Base-by-base conservation (phyloP, 2,888 invertebrate species). In the Beris morrisii region DNA sequence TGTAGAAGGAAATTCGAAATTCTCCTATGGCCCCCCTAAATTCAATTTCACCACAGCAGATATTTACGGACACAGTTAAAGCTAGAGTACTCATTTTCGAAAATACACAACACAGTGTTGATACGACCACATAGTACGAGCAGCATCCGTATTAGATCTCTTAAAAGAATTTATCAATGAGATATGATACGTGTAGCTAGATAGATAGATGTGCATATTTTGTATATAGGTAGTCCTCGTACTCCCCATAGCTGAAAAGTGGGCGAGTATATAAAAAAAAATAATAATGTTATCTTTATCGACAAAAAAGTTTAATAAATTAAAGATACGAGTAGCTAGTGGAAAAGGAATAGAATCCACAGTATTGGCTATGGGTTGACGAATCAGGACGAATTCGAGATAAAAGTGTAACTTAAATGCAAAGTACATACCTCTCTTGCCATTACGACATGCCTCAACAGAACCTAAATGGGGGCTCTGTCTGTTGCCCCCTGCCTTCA, bases 371-470 rank as follows among this genome's bases (percentile, higher is more conserved):
- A 22, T 22, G 22, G 22, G 22, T 22, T 22, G 22, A 3, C 22
- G 22, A 22, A 22, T 5, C 4, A 48, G 6, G 22, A 3, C 22
- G 22, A 22, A 22, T 5, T 15, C 3, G 6, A 38, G 7, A 38
- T 38, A 1, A 1, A 38, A 7, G n/a, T 13, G 48, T 4, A 43
- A 64, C 64, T 22, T 22, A 22, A 22, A 65, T 57, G 55, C 31
- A 50, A 32, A 22, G 15, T 3, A 74, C 79, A 78, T 73, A 81
- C 81, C 81, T 81, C 81, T 79, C 81, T 81, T 79, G 81, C 81
- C 81, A 81, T 81, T 80, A 81, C 81, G 79, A 79, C 81, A 81
- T 81, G 78, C 76, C 78, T 80, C 79, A 80, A 77, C 78, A 80
- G 78, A 78, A 77, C 77, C 78, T 76, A 75, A 75, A 75, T 74